phyloP scores from a whole-genome alignment of 2,797 vertebrate species.

The Forpus xanthops region DNA sequence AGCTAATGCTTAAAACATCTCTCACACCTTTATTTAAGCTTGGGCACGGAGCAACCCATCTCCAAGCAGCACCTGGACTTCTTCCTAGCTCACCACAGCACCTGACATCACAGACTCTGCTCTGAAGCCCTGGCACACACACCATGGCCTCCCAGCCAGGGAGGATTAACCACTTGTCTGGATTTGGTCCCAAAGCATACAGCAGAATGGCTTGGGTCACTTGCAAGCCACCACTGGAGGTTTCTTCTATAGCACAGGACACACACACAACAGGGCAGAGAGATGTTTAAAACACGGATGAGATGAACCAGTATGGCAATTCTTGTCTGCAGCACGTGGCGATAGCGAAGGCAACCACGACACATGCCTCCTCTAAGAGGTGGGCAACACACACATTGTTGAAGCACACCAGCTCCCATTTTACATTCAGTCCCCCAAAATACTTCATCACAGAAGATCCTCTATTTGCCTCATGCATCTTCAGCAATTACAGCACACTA shows the following conservation, averaged over 20 bases:
- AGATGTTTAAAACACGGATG: not conserved
- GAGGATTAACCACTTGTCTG: not conserved
- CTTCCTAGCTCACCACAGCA: not conserved
- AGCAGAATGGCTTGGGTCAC: not conserved
- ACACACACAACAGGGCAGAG: not conserved
- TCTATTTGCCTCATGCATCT: not conserved
- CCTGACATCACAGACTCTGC: rapidly evolving
- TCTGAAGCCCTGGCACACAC: not conserved
- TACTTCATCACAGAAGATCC: not conserved
- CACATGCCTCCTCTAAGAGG: not conserved
- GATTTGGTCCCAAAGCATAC: not conserved
- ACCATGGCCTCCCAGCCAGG: not conserved
- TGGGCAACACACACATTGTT: rapidly evolving
- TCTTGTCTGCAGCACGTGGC: rapidly evolving
- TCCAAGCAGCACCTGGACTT: not conserved
- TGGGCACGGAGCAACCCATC: not conserved
- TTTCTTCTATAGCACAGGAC: not conserved
- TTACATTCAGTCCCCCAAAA: not conserved
- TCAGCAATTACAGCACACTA: not conserved
- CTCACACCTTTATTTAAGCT: not conserved
- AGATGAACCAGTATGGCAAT: not conserved
- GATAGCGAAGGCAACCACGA: rapidly evolving
- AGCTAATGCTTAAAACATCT: not conserved
- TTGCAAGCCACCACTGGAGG: not conserved
- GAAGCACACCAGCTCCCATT: not conserved